Conservation (phyloP, 2,888 invertebrate genomes). For the Drosophila paranaensis region DNA sequence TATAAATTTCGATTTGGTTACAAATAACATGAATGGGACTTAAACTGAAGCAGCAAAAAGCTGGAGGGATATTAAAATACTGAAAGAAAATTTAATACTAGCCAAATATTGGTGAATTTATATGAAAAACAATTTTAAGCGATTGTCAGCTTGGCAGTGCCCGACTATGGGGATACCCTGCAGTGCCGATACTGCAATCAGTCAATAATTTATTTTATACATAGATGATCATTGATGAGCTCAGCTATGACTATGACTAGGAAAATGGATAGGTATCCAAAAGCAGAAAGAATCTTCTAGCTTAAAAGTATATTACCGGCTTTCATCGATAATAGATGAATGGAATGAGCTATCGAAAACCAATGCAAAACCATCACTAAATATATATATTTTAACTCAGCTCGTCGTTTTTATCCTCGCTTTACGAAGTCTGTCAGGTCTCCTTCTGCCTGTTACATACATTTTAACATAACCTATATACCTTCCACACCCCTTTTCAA, state of each 20-base stretch:
- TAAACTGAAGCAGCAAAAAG: background rate
- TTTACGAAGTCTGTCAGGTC: background rate
- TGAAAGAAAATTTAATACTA: background rate
- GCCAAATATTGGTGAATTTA: background rate
- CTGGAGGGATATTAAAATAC: background rate
- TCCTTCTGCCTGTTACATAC: background rate
- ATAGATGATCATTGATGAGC: too few species aligned
- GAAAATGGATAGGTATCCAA: too few species aligned
- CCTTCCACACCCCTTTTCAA: background rate
- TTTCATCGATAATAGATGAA: too few species aligned
- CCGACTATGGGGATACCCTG: background rate
- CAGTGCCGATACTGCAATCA: background rate
- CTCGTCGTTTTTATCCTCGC: too few species aligned
- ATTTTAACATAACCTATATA: background rate
- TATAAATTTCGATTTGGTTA: slow-evolving; percentile 24
- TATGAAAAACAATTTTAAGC: background rate
- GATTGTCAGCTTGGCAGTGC: background rate
- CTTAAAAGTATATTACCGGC: too few species aligned
- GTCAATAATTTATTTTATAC: background rate
- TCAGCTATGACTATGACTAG: too few species aligned
- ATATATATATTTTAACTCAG: too few species aligned
- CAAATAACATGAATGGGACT: background rate
- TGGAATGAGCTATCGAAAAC: too few species aligned
- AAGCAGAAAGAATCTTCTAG: too few species aligned
- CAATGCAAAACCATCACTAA: too few species aligned